A percentile compares a stretch with the other conserved stretches of the same genome.
phyloP scores from a whole-genome alignment of 1,140 invertebrate genomes.

The Drosophila parabipectinata region DNA sequence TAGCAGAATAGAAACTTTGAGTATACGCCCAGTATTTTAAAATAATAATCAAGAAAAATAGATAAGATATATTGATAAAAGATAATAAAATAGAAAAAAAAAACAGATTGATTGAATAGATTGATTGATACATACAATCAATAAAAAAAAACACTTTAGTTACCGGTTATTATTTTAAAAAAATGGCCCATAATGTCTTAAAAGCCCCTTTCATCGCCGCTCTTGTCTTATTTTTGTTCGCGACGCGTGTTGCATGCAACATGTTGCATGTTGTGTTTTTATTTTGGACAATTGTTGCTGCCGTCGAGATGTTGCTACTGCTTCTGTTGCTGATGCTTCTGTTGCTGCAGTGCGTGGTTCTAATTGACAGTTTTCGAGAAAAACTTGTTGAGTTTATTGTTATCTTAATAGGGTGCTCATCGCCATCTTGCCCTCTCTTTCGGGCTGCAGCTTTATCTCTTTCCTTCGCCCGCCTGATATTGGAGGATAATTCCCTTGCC shows the following conservation, averaged over 20 bases:
- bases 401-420: constrained; percentile 39
- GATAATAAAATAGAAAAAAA: no score
- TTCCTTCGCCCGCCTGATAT: constrained; percentile 8
- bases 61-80: no score
- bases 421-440: background rate
- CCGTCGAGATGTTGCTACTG: constrained; percentile 9
- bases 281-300: constrained; percentile 73
- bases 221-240: constrained; percentile 13
- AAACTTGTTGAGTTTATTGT: constrained; percentile 74
- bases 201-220: constrained; percentile 1
- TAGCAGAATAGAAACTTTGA: no score
- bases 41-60: background rate
- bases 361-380: constrained; percentile 70
- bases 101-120: no score
- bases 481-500: constrained; percentile 25
- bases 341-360: constrained; percentile 35
- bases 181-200: no score
- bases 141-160: no score
- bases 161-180: no score
- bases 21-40: no score
- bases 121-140: no score
- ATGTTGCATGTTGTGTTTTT: constrained; percentile 73
- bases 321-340: constrained; percentile 10
- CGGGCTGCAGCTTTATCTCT: background rate
- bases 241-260: constrained; percentile 53